Base-by-base conservation (phyloP, 2,888 invertebrate genomes). In the Plusia festucae region DNA sequence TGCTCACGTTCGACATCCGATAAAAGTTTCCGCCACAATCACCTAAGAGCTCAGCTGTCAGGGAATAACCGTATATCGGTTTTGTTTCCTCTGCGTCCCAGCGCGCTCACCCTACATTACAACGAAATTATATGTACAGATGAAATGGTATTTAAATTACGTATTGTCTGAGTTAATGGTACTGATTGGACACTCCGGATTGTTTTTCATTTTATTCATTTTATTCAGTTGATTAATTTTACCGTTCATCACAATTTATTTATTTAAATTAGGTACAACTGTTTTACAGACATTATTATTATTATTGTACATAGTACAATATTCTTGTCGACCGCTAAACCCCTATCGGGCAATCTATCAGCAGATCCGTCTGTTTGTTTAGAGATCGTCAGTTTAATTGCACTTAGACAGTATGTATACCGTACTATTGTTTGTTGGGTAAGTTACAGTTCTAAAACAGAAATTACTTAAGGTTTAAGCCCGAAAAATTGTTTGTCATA, bases 21-120 rank as follows among this genome's bases (percentile, higher is more conserved):
- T 95, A 95, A 95, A 95, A 95, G 92, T 95, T 95, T 93, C 93
- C 92, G 90, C 94, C 94, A 94, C 95, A 95, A 95, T 95, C 94
- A 94, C 95, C 95, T 94, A 95, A 95, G 94, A 95, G 95, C 95
- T 94, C 94, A 95, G 94, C 94, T 95, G 95, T 95, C 94, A 93
- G 90, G 93, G 91, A 91, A 94, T 93, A 93, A 91, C 90, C 93
- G 90, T 93, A 93, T 93, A 94, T 93, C 93, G 93, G 93, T 94
- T 93, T 94, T 93, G 93, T 93, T 93, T 91, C 88, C 85, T 83
- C 83, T 82, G 81, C 81, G 88, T 90, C 91, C 89, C 89, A 81
- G 73, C 81, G 83, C 85, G 83, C 82, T 80, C 76, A 79, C 79
- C 82, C 82, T 77, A 78, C 81, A 83, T 80, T 82, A 79, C 70